These are phyloP conservation scores for Hirtodrosophila duncani DNA, from an alignment of 2,888 invertebrate species.

Conservation along the genomic window DNA sequence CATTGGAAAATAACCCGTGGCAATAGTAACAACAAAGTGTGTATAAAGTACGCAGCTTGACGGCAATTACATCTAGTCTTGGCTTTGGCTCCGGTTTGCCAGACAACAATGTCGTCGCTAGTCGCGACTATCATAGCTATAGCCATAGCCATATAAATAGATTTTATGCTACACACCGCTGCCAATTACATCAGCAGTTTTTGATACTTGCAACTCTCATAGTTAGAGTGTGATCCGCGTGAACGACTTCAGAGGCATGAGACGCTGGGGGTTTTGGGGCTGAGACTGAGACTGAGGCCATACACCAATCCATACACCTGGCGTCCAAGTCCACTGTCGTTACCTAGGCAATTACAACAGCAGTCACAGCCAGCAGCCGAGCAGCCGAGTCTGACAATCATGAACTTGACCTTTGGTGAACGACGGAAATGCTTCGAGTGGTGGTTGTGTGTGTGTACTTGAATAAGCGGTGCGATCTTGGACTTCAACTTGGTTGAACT, in stretches of 20 bases:
- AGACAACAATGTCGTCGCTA: slow-evolving; percentile 31
- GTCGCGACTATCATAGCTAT: slow-evolving; percentile 23
- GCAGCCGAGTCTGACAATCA: slow-evolving; percentile 9
- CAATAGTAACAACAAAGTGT: slow-evolving; percentile 7
- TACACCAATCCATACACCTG: too few species aligned
- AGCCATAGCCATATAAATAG: slow-evolving; percentile 15
- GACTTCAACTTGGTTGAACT: slow-evolving; percentile 16
- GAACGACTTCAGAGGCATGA: too few species aligned
- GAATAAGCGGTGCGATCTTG: slow-evolving; percentile 16
- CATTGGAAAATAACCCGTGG: slow-evolving; percentile 8
- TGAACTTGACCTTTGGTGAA: slow-evolving; percentile 38
- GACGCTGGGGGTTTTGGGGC: too few species aligned
- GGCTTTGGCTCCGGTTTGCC: too few species aligned
- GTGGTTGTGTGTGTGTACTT: not conserved
- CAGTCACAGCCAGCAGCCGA: slow-evolving; percentile 8
- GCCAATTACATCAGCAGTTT: slow-evolving; percentile 38
- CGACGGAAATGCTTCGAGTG: slow-evolving; percentile 24
- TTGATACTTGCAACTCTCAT: too few species aligned
- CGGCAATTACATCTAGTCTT: slow-evolving; percentile 33
- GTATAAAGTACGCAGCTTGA: slow-evolving; percentile 32
- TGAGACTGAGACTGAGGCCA: too few species aligned
- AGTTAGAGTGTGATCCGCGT: slow-evolving; percentile 22
- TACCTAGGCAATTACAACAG: slow-evolving; percentile 34
- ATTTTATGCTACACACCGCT: too few species aligned
- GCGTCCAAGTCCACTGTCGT: too few species aligned